Evolutionary conservation across 2,888 invertebrate species (phyloP).

Genomic region (Norana najaformis): DNA sequence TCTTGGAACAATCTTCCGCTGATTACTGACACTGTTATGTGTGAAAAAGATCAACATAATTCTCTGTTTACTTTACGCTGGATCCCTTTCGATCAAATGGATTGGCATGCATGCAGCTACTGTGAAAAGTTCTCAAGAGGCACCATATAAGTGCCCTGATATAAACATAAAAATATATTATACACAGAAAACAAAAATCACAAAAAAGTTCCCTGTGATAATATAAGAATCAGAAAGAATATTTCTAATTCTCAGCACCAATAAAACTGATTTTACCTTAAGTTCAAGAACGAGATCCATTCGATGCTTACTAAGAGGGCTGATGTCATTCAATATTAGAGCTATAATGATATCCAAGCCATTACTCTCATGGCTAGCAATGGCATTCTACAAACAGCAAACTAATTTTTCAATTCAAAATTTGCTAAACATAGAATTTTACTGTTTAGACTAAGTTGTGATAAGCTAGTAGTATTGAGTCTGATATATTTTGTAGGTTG

Average conservation of each 20-base stretch:
- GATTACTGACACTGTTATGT: too few species aligned
- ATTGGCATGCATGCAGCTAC: too few species aligned
- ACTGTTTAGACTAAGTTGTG: background rate
- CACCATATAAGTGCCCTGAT: too few species aligned
- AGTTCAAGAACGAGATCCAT: slow-evolving; percentile 96
- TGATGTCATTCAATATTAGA: slow-evolving; percentile 94
- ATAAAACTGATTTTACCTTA: slow-evolving; percentile 66
- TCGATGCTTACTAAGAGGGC: slow-evolving; percentile 89
- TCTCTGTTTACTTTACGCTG: too few species aligned
- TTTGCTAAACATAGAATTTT: background rate
- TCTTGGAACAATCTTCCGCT: too few species aligned
- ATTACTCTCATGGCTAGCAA: slow-evolving; percentile 97
- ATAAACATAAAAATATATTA: too few species aligned
- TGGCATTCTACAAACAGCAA: slow-evolving; percentile 76
- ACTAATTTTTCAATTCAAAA: background rate
- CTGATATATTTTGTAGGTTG: background rate
- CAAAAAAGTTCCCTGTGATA: background rate
- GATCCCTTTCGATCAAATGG: too few species aligned
- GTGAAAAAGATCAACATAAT: too few species aligned
- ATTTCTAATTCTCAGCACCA: background rate
- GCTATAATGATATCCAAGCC: slow-evolving; percentile 98
- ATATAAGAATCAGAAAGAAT: background rate
- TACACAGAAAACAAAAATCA: too few species aligned
- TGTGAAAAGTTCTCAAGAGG: too few species aligned
- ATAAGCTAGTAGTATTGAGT: background rate